phyloP scores from a whole-genome alignment of 2,113 vertebrate species.

The Eclectus roratus region DNA sequence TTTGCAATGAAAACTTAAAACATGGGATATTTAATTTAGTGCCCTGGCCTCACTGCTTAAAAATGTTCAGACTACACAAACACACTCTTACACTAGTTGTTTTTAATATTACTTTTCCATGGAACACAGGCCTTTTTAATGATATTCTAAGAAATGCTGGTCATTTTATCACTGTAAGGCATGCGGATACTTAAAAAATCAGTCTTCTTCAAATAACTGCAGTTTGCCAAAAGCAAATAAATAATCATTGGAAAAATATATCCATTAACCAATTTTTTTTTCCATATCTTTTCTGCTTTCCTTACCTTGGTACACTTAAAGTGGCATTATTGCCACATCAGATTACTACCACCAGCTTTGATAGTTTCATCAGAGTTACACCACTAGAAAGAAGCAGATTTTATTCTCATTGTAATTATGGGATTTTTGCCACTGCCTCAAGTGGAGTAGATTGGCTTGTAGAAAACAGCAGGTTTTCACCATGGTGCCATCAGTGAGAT shows the following conservation, averaged over 20 bases:
- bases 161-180: neutral
- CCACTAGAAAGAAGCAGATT: neutral
- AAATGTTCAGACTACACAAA: neutral
- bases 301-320: neutral
- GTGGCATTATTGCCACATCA: neutral
- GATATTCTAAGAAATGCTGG: neutral
- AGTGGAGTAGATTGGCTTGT: neutral
- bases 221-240: neutral
- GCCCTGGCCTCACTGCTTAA: neutral
- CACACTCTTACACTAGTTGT: neutral
- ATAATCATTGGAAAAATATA: neutral
- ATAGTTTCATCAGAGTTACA: neutral
- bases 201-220: neutral
- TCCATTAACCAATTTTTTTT: neutral
- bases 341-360: neutral
- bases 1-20: conserved; percentile 14
- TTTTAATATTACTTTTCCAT: neutral
- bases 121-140: neutral
- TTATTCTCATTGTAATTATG: neutral
- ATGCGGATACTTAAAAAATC: neutral
- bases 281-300: neutral
- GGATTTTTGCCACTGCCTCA: neutral
- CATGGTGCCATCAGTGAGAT: neutral
- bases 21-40: neutral
- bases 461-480: neutral